phyloP scores from a whole-genome alignment of 2,113 vertebrate genomes.

The Dasypus novemcinctus region DNA sequence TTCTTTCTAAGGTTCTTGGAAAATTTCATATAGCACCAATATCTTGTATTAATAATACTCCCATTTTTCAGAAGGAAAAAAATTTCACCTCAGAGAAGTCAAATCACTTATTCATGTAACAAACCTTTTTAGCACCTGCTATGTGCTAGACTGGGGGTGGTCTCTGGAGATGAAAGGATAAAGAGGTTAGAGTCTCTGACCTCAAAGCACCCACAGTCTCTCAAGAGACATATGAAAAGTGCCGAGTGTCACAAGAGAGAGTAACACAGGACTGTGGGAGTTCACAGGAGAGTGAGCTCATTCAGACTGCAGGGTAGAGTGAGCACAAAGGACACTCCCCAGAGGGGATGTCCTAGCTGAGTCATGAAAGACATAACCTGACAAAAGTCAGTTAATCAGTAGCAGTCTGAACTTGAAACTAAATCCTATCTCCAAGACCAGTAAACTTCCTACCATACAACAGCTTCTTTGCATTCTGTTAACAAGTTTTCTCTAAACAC shows the following conservation, averaged over 20 bases:
- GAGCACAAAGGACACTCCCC: neutral
- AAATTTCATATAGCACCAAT: neutral
- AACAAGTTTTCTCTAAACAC: neutral
- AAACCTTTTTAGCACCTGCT: neutral
- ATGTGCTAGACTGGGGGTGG: neutral
- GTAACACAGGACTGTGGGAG: neutral
- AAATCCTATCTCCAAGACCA: neutral
- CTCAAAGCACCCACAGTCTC: neutral
- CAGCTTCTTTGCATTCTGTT: neutral
- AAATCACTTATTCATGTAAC: neutral
- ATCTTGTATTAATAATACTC: neutral
- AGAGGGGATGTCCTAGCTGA: neutral
- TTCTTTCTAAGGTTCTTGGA: slow-evolving; percentile 15
- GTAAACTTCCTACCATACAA: neutral
- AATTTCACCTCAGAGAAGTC: neutral
- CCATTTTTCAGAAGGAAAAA: neutral
- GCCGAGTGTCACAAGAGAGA: neutral
- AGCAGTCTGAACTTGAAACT: neutral
- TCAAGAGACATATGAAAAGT: neutral
- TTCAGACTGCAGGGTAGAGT: neutral
- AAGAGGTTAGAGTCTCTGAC: neutral
- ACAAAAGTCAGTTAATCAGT: neutral
- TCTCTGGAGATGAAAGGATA: neutral
- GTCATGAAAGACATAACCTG: neutral
- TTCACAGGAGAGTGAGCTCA: neutral